Percentiles rank a stretch among this genome's conserved stretches.
phyloP scores from a whole-genome alignment of 2,113 vertebrate genomes.

The Dicentrarchus labrax region DNA sequence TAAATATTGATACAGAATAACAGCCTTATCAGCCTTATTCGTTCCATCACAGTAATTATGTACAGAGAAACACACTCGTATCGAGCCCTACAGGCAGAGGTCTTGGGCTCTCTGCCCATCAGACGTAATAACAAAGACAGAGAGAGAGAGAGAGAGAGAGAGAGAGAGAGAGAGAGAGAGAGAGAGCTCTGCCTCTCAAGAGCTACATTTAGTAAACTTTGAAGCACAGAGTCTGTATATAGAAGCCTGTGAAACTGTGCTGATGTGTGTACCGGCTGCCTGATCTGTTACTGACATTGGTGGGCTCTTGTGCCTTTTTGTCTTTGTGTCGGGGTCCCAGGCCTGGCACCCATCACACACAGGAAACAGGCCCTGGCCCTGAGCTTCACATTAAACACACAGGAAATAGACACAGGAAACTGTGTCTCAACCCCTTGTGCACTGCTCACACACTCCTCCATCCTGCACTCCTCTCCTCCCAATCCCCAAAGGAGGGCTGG shows the following conservation, averaged over 20 bases:
- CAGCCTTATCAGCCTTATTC: background rate
- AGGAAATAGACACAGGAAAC: constrained; percentile 81
- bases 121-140: constrained; percentile 30
- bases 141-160: background rate
- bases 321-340: constrained; percentile 56
- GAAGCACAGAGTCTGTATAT: constrained; percentile 50
- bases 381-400: constrained; percentile 81
- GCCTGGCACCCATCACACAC: constrained; percentile 85
- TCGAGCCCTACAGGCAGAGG: constrained; percentile 24
- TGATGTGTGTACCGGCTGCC: constrained; percentile 65
- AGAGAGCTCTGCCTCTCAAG: constrained; percentile 25
- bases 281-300: constrained; percentile 56
- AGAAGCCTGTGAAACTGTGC: constrained; percentile 59
- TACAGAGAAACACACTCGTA: background rate
- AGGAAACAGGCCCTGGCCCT: constrained; percentile 81
- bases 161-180: constrained; percentile 23
- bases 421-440: constrained; percentile 63
- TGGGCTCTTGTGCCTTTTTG: constrained; percentile 40
- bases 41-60: background rate
- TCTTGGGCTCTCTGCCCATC: constrained; percentile 7
- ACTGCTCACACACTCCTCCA: constrained; percentile 64
- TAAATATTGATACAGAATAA: background rate
- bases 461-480: constrained; percentile 57
- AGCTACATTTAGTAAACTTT: constrained; percentile 61
- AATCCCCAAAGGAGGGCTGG: constrained; percentile 52